Evolutionary conservation across 2,888 invertebrate genomes (phyloP), one percentile per base, ranked within the genome.

Genomic region (Oligia latruncula): DNA sequence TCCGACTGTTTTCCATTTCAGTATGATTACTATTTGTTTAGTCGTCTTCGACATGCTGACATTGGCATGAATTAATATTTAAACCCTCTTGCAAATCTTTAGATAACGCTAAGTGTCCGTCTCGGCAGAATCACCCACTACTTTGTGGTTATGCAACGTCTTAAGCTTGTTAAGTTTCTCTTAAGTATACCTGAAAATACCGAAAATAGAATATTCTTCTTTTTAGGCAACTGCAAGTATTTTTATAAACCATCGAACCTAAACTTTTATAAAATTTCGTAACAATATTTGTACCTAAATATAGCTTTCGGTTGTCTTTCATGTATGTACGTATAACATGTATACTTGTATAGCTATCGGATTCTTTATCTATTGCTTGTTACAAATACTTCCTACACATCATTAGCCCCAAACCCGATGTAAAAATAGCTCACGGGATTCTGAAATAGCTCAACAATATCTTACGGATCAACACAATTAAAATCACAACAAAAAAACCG

Each of bases 41-140:
- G 68, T 58, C 64, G 20, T 40, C 49, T 74, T 74, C 2, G 17
- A 40, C n/a, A 29, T 43, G 72, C 81, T 86, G 84, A 86, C 84
- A 60, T 73, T 62, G 52, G 74, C 52, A 74, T 60, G 40, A 67
- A 68, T 81, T 74, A 71, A 75, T 76, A 79, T 86, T 76, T 78
- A 76, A 80, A 72, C 70, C 52, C 13, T 77, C 67, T 66, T 71
- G 82, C 66, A 82, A 72, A 77, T 82, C 43, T 11, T 71, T 58
- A 76, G 75, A 87, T 80, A 81, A 77, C 64, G 65, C 60, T 74
- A 77, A 71, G 40, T 58, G 23, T 43, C 23, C 35, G 46, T 74
- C 49, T 77, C 65, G 20, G 60, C 35, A 49, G 65, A 68, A 29
- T 58, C 55, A 71, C 55, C 68, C 40, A 62, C 64, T 46, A 71